These are phyloP conservation scores for Vulpes lagopus DNA, from an alignment of 2,113 vertebrate genomes.

Conservation along the genomic window DNA sequence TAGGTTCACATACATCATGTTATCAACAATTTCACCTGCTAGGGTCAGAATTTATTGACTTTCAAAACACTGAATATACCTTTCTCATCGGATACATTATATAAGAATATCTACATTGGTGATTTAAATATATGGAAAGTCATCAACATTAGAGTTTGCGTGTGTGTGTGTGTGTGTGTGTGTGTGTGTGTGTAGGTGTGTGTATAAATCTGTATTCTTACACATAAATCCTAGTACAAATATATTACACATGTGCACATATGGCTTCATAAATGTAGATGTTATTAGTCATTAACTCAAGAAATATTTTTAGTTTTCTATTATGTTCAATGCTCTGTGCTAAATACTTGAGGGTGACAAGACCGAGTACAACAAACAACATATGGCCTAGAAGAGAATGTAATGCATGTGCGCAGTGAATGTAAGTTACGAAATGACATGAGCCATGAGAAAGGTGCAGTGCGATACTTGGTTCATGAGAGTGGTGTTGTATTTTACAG, in stretches of 20 bases:
- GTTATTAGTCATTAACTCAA: background rate
- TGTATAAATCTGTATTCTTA: background rate
- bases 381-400: background rate
- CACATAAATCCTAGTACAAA: background rate
- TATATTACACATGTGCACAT: background rate
- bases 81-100: background rate
- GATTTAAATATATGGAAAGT: background rate
- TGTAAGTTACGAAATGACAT: background rate
- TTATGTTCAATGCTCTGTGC: background rate
- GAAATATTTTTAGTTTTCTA: background rate
- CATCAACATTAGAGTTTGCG: background rate
- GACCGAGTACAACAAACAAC: background rate
- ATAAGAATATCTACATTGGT: background rate
- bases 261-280: background rate
- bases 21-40: background rate
- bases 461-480: background rate
- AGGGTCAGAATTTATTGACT: background rate
- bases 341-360: background rate
- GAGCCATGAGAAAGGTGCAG: background rate
- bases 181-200: background rate
- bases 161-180: background rate
- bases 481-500: background rate
- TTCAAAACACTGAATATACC: background rate
- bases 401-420: background rate
- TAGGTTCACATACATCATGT: background rate